Conservation (phyloP, 1,140 invertebrate genomes). For the Hypsibius dujardini region DNA sequence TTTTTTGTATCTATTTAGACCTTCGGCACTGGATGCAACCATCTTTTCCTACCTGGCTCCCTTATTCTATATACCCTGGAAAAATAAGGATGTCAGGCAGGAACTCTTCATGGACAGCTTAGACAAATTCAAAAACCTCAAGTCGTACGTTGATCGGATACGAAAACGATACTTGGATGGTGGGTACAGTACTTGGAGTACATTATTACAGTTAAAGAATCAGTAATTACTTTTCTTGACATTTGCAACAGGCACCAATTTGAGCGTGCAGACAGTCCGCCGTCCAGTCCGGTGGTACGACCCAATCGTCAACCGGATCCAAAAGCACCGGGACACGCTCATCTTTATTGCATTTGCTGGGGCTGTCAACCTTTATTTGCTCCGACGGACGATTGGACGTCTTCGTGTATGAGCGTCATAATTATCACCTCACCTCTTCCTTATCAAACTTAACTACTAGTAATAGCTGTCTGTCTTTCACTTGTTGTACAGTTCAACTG, state of each 20-base stretch:
- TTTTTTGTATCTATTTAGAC: too few relatives aligned
- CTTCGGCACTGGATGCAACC: background rate
- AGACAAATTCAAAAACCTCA: constrained; percentile 2
- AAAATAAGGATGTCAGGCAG: constrained; percentile 1
- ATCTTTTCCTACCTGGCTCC: background rate
- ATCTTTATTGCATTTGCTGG: background rate
- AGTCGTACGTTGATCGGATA: background rate
- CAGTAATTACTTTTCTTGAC: background rate
- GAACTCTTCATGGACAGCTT: constrained; percentile 9
- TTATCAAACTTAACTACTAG: background rate
- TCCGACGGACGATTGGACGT: background rate
- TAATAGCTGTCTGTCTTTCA: background rate
- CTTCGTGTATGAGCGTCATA: constrained; percentile 1
- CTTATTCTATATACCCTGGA: background rate
- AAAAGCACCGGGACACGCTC: background rate
- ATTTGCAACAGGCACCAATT: background rate
- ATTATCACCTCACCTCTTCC: background rate
- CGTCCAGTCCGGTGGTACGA: background rate
- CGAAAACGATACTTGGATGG: background rate
- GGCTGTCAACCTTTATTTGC: background rate
- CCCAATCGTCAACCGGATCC: background rate
- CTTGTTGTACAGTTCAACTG: background rate
- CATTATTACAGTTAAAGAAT: background rate
- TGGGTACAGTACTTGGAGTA: background rate
- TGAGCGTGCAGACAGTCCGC: background rate